phyloP scores from a whole-genome alignment of 1,140 invertebrate genomes.

The Oryctes rhinoceros region DNA sequence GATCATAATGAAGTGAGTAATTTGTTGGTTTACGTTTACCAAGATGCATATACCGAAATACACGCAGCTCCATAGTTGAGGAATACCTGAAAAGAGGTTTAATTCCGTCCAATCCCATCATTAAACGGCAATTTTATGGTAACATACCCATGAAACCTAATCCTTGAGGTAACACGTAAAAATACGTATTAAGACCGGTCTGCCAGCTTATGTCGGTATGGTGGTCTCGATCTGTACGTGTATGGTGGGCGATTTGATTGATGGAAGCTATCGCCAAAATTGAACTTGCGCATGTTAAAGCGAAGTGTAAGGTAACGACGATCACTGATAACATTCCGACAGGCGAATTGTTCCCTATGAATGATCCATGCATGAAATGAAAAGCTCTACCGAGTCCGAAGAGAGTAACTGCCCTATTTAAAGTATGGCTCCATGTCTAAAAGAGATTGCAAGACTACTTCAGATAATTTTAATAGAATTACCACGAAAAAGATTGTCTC shows the following conservation, averaged over 20 bases:
- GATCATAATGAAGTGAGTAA: constrained; percentile 26
- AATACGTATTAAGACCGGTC: not conserved
- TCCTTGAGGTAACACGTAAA: constrained; percentile 12
- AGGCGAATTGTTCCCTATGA: not conserved
- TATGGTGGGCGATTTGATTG: not conserved
- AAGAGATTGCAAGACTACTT: not conserved
- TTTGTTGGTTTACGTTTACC: constrained; percentile 15
- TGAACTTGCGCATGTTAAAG: not conserved
- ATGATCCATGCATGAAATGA: constrained; percentile 13
- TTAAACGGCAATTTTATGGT: not conserved
- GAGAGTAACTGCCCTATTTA: not conserved
- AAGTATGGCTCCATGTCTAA: not conserved
- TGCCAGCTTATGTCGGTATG: not conserved
- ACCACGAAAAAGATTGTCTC: too few relatives aligned
- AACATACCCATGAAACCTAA: constrained; percentile 20
- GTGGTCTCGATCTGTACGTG: not conserved
- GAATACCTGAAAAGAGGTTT: not conserved
- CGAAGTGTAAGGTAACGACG: not conserved
- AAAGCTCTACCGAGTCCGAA: constrained; percentile 36
- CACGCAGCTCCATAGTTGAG: constrained; percentile 34
- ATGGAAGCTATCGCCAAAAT: not conserved
- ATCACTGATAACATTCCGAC: not conserved
- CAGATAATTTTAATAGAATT: too few relatives aligned
- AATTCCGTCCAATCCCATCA: not conserved
- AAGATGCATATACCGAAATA: constrained; percentile 25